phyloP scores from a whole-genome alignment of 2,113 vertebrate species.

The Paramormyrops kingsleyae region DNA sequence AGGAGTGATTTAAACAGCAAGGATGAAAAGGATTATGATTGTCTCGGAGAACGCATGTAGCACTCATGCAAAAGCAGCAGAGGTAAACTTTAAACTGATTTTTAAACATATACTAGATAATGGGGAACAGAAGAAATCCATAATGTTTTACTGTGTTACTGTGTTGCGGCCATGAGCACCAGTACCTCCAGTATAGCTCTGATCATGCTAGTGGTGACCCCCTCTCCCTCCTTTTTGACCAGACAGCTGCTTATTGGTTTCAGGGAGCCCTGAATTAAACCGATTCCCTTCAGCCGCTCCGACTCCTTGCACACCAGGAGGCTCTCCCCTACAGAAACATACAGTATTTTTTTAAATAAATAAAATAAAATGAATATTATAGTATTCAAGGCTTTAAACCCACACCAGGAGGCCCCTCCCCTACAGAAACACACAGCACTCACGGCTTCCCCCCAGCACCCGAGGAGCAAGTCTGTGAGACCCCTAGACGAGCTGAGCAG shows the following conservation, averaged over 20 bases:
- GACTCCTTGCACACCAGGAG: constrained; percentile 86
- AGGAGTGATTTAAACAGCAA: too few relatives aligned
- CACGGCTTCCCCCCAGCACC: neutral
- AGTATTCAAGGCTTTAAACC: neutral
- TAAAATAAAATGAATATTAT: too few relatives aligned
- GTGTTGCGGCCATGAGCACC: neutral
- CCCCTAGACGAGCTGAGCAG: neutral
- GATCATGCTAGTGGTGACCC: constrained; percentile 83
- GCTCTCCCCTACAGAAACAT: constrained; percentile 75
- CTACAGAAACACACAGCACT: constrained; percentile 45
- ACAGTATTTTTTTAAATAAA: too few relatives aligned
- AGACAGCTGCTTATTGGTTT: constrained; percentile 87
- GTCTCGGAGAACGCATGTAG: too few relatives aligned
- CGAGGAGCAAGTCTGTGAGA: neutral
- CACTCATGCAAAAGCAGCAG: too few relatives aligned
- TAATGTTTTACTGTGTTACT: neutral
- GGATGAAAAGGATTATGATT: too few relatives aligned
- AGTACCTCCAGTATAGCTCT: constrained; percentile 92
- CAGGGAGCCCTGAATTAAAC: constrained; percentile 74
- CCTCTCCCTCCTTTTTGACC: constrained; percentile 71
- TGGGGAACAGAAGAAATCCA: neutral
- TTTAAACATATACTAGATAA: too few relatives aligned
- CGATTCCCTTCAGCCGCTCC: constrained; percentile 79
- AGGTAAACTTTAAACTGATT: too few relatives aligned
- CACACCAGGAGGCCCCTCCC: constrained; percentile 89